Base-by-base conservation (phyloP, 1,140 invertebrate species). In the Drosophila pandora region DNA sequence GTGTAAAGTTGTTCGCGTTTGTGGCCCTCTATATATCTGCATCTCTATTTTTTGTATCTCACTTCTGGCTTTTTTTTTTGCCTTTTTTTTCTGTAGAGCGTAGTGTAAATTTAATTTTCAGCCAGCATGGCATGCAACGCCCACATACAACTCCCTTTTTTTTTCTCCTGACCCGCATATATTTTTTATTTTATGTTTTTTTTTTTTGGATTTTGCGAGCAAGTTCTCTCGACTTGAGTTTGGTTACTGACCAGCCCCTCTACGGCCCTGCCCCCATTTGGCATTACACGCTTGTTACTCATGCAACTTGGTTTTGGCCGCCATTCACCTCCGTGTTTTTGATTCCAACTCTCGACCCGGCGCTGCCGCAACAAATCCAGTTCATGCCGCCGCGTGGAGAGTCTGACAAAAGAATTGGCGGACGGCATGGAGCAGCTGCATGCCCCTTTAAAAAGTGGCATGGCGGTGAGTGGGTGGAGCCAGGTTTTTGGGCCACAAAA, bases 281-380 rank as follows among this genome's bases (percentile, higher is more conserved):
- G 64, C 76, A 82, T 82, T 82, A 82, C 79, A 85, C 65, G 82
- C 78, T 75, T 82, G 83, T 88, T 87, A 87, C 83, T 82, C 83
- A 88, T 87, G 65, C 75, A 78, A 82, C 77, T 58, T 56, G 48
- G 73, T 50, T 75, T 53, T 37, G 48, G 58, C 53, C 65, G 48
- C 62, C 77, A 59, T 67, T 78, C 74, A 67, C 53, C 75, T 60
- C 17, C 58, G 54, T 65, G 62, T 41, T 65, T 62, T 65, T 65
- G 45, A 65, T 50, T 65, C 59, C 68, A 77, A 48, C 17, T 17
- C 21, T 48, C 37, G 37, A 43, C 41, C 41, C 10, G 41, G 34
- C 53, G 34, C 53, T 53, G 48, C 64, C 58, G 28, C 41, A 77
- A 77, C 68, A 77, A 79, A 67, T 62, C 60, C 62, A 34, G 25